phyloP scores from a whole-genome alignment of 2,888 invertebrate genomes.

The Tipula unca region DNA sequence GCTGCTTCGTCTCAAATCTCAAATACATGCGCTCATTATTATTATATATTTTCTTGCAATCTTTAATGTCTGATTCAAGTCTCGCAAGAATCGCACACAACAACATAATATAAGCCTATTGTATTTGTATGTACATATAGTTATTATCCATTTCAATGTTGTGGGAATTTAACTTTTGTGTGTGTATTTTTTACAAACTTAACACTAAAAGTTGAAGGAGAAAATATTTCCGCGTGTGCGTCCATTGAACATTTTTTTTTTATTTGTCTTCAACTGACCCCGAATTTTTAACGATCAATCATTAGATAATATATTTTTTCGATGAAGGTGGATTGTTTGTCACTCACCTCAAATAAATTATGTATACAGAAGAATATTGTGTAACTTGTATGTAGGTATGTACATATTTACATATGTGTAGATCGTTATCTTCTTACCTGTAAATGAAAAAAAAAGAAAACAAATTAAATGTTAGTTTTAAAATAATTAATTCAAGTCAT shows the following conservation, averaged over 20 bases:
- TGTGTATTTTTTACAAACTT: neutral
- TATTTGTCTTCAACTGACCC: neutral
- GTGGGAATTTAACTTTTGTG: neutral
- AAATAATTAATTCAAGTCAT: neutral
- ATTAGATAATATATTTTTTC: neutral
- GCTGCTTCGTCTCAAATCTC: neutral
- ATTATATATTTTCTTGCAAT: neutral
- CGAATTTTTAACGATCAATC: slow-evolving; percentile 3
- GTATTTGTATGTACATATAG: neutral
- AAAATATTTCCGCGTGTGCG: neutral
- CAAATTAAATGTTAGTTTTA: neutral
- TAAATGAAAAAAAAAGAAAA: neutral
- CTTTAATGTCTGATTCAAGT: neutral
- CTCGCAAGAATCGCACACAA: neutral
- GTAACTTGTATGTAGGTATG: no score
- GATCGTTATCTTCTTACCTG: neutral
- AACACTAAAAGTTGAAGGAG: neutral
- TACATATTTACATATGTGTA: no score
- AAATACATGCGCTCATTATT: neutral
- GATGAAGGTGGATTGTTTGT: neutral
- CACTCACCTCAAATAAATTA: neutral
- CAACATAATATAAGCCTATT: neutral
- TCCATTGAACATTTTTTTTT: neutral
- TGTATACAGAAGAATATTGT: neutral
- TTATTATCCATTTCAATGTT: neutral